These are phyloP conservation scores for Triops cancriformis DNA, from an alignment of 1,140 invertebrate species.

Conservation along the genomic window DNA sequence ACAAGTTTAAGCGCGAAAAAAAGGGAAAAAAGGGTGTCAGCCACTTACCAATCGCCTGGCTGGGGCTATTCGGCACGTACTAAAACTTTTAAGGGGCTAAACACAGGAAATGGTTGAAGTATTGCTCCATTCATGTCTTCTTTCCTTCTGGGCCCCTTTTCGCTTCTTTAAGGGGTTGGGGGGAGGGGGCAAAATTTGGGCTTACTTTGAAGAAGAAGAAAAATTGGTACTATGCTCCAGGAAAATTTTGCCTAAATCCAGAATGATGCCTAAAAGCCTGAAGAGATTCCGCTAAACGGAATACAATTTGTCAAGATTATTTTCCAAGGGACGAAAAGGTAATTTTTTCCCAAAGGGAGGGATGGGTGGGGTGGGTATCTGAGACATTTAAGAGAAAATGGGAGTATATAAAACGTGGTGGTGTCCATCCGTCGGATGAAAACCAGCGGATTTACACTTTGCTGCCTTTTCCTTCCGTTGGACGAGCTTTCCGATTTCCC, in stretches of 20 bases:
- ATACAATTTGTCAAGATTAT: background rate
- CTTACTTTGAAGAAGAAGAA: background rate
- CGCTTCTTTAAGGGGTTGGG: background rate
- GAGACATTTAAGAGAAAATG: background rate
- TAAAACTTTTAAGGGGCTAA: background rate
- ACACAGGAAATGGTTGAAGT: background rate
- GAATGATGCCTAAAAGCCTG: background rate
- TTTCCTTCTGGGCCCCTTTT: background rate
- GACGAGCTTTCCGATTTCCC: background rate
- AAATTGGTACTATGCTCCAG: background rate
- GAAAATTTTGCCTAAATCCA: background rate
- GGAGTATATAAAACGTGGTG: background rate
- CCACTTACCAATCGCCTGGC: background rate
- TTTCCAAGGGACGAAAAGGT: too few species aligned
- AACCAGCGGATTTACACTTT: constrained; percentile 10
- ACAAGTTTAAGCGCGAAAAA: background rate
- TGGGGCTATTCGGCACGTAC: background rate
- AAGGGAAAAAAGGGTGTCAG: background rate
- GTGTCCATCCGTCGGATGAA: background rate
- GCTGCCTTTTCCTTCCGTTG: constrained; percentile 3
- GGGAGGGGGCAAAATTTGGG: background rate
- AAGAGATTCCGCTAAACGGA: background rate
- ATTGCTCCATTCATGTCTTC: background rate
- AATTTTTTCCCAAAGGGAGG: too few species aligned
- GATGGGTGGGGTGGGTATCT: background rate